A percentile compares a stretch with the other conserved stretches of the same genome.
Evolutionary conservation across 2,888 invertebrate species (phyloP).

Genomic region (Drosophila putrida): DNA sequence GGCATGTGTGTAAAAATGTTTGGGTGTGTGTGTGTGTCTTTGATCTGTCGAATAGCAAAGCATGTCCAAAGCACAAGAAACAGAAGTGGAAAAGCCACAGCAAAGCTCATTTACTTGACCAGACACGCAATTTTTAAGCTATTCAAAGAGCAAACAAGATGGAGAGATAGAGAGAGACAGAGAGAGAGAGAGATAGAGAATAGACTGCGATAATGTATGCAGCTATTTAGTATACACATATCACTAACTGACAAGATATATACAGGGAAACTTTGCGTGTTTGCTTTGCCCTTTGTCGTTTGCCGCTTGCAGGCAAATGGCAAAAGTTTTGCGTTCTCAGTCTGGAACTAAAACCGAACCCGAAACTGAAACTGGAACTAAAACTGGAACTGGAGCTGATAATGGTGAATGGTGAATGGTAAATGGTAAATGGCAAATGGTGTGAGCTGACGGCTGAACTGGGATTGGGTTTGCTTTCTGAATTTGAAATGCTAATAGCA

Average conservation of each 20-base stretch:
- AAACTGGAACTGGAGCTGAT: conserved; percentile 13
- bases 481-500: conserved; percentile 74
- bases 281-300: conserved; percentile 68
- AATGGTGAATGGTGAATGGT: neutral
- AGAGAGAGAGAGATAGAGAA: neutral
- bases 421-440: neutral
- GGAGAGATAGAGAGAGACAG: neutral
- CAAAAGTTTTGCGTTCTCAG: conserved; percentile 58
- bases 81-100: conserved; percentile 63
- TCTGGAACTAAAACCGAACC: conserved; percentile 8
- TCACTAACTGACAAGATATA: conserved; percentile 66
- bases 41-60: conserved; percentile 59
- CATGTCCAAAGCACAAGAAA: conserved; percentile 17
- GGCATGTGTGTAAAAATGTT: conserved; percentile 4
- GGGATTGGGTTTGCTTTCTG: conserved; percentile 23
- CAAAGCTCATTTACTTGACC: conserved; percentile 75
- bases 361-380: conserved; percentile 12
- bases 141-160: neutral
- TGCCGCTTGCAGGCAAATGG: conserved; percentile 72
- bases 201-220: conserved; percentile 64
- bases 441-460: neutral
- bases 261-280: conserved; percentile 64
- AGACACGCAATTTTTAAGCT: conserved; percentile 56
- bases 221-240: conserved; percentile 64
- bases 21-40: conserved; percentile 40